Percentiles rank a stretch among this genome's conserved stretches.
These are phyloP conservation scores for Epicauta chinensis DNA, from an alignment of 1,140 invertebrate genomes.

Conservation along the genomic window DNA sequence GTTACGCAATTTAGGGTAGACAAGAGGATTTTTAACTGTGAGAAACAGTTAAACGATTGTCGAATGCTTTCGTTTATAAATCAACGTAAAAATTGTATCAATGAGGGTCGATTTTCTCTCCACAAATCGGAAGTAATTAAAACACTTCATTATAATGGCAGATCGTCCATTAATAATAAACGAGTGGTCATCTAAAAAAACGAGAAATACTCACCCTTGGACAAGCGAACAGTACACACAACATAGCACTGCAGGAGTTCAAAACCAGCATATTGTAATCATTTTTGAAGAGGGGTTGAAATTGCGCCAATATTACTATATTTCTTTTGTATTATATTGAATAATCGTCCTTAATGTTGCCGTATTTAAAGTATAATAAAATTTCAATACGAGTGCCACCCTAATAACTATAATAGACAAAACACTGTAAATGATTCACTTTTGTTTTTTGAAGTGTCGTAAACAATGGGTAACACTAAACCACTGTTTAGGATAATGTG, in stretches of 20 bases:
- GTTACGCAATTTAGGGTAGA: conserved; percentile 14
- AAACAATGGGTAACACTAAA: conserved; percentile 34
- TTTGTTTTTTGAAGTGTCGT: conserved; percentile 31
- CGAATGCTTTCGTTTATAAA: not conserved
- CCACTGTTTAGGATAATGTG: conserved; percentile 30
- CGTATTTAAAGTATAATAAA: conserved; percentile 5
- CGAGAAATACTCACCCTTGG: conserved; percentile 6
- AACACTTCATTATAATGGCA: no score
- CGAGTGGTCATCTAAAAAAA: conserved; percentile 18
- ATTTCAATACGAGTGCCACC: conserved; percentile 7
- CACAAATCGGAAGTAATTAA: no score
- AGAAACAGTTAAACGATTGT: conserved; percentile 17
- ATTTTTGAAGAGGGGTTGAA: conserved; percentile 19
- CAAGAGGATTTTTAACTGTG: conserved; percentile 8
- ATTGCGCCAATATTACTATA: conserved; percentile 6
- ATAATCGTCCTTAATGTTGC: conserved; percentile 9
- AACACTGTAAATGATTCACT: conserved; percentile 36
- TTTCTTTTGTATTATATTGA: not conserved
- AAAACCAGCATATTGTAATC: conserved; percentile 18
- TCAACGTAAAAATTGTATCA: no score
- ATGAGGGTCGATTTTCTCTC: no score
- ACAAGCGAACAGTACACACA: not conserved
- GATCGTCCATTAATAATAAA: not conserved
- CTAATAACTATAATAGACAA: conserved; percentile 29
- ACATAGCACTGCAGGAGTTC: conserved; percentile 18